These are phyloP conservation scores for Carcinoscorpius rotundicauda DNA, from an alignment of 1,140 invertebrate species.

Conservation along the genomic window DNA sequence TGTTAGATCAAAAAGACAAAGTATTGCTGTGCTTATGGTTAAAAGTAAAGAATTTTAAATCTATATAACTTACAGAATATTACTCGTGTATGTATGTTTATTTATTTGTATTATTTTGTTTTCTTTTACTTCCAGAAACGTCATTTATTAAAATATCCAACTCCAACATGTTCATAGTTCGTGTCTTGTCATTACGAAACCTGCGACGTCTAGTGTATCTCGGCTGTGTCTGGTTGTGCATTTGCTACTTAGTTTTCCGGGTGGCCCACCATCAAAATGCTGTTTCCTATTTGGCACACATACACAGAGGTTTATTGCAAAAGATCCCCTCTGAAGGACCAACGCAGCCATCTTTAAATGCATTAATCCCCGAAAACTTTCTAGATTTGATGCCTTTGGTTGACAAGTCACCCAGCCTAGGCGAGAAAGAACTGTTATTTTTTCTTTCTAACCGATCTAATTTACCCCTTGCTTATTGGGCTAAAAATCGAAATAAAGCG, in stretches of 20 bases:
- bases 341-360: too few species aligned
- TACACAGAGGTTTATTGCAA: constrained; percentile 28
- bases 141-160: too few species aligned
- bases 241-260: constrained; percentile 30
- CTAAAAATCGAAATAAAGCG: constrained; percentile 38
- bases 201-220: too few species aligned
- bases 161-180: too few species aligned
- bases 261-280: constrained; percentile 22
- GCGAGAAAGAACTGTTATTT: constrained; percentile 60
- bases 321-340: constrained; percentile 15
- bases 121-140: too few species aligned
- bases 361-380: constrained; percentile 17
- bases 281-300: constrained; percentile 21
- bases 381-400: constrained; percentile 35
- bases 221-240: constrained; percentile 27
- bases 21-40: too few species aligned
- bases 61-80: too few species aligned
- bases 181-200: too few species aligned
- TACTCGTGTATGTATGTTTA: too few species aligned
- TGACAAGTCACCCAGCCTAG: constrained; percentile 49
- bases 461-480: constrained; percentile 23
- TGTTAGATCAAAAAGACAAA: too few species aligned
- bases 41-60: too few species aligned
- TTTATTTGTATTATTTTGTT: too few species aligned
- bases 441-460: constrained; percentile 39